Evolutionary conservation across 2,888 invertebrate species (phyloP).

Genomic region (Frankliniella fusca): DNA sequence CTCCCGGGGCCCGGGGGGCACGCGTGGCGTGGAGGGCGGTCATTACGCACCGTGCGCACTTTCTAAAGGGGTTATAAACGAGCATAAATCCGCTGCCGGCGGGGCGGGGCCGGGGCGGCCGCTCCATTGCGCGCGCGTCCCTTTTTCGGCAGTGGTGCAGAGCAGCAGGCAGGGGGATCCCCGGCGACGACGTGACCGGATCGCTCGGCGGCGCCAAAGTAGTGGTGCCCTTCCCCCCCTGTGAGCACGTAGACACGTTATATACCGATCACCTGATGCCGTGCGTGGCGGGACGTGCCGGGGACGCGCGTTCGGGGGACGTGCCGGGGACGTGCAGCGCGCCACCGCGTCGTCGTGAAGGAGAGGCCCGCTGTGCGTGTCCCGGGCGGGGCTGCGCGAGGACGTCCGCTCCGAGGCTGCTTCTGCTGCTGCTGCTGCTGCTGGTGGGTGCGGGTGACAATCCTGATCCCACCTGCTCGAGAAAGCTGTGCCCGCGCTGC

Average conservation of each 20-base stretch:
- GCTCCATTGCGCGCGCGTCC: not conserved
- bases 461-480: too few species aligned
- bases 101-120: not conserved
- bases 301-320: not conserved
- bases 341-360: not conserved
- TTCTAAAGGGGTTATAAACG: not conserved
- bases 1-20: too few species aligned
- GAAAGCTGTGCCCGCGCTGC: too few species aligned
- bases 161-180: not conserved
- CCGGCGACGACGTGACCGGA: not conserved
- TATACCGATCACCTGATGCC: not conserved
- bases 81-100: not conserved
- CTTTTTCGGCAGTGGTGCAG: not conserved
- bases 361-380: not conserved
- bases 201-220: not conserved
- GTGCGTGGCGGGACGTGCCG: not conserved
- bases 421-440: too few species aligned
- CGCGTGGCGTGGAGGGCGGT: not conserved
- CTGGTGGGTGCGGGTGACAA: too few species aligned
- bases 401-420: too few species aligned
- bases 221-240: not conserved
- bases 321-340: not conserved
- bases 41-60: not conserved
- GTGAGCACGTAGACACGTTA: not conserved
- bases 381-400: not conserved